Evolutionary conservation across 1,140 invertebrate genomes (phyloP), one percentile per base, ranked within the genome.

Genomic region (Ylistrum balloti): DNA sequence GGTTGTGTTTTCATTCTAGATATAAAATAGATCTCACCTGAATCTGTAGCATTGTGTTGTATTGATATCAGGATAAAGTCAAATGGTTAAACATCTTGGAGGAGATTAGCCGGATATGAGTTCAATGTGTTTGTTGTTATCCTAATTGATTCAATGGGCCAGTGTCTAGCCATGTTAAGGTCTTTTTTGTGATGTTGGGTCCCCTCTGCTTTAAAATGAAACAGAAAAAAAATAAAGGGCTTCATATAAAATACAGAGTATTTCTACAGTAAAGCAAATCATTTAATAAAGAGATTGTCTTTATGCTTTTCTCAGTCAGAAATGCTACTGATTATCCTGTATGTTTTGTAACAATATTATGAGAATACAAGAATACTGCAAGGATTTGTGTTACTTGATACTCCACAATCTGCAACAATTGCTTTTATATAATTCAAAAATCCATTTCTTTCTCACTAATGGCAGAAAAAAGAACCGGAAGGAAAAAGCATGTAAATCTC

Each of bases 401-500:
- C 22, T 17, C n/a, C 0, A 28, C 9, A 74, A 11, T 28, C 56
- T 74, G n/a, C 56, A 74, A 74, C 56, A 74, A 74, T 74, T 74
- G 56, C 56, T 74, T 74, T 11, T 5, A 74, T 74, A 74, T 74
- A 74, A 74, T 74, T 74, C 56, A 28, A 74, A 74, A 74, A 74
- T 74, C 56, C 56, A 74, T 74, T 74, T 74, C 56, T 74, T 74
- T n/a, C 28, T 3, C 56, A n/a, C 22, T 74, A 74, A 74, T 74
- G 56, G n/a, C 56, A 74, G 56, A 74, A 74, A 74, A 74, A 74
- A 74, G 56, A 74, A 74, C 56, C 56, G 56, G 56, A 74, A 74
- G 56, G 56, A 74, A 74, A 74, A 74, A 74, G 28, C 56, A 74
- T 74, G 56, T 74, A 74, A 74, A 74, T 74, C 56, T 74, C 56